phyloP scores from a whole-genome alignment of 1,140 invertebrate species.

The Probaryconus sp. region DNA sequence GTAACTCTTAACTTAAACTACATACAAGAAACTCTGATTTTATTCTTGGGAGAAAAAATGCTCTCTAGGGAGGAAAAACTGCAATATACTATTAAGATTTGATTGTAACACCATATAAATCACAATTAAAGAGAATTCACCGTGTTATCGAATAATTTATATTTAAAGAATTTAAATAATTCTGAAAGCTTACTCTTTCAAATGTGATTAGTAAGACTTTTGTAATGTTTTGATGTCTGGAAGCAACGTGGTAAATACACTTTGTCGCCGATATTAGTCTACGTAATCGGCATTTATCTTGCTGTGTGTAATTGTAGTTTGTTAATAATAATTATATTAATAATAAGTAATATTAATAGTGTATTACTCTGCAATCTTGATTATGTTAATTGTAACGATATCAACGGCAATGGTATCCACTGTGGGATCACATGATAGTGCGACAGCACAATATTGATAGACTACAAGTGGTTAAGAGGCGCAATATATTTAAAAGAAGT shows the following conservation, averaged over 20 bases:
- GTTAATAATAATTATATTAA: conserved; percentile 31
- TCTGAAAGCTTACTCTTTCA: too few species aligned
- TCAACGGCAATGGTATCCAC: conserved; percentile 48
- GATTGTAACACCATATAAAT: too few species aligned
- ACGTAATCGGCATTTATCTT: conserved; percentile 56
- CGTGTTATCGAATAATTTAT: too few species aligned
- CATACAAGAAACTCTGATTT: too few species aligned
- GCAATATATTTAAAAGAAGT: conserved; percentile 31
- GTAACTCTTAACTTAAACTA: too few species aligned
- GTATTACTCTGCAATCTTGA: conserved; percentile 53
- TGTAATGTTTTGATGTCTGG: too few species aligned
- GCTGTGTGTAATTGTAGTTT: conserved; percentile 58
- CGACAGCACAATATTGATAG: conserved; percentile 40
- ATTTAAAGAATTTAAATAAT: conserved; percentile 5
- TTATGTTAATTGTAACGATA: conserved; percentile 40
- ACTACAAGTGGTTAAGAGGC: conserved; percentile 34
- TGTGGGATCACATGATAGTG: conserved; percentile 40
- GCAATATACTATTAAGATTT: too few species aligned
- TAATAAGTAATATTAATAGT: conserved; percentile 29
- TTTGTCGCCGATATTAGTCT: conserved; percentile 51
- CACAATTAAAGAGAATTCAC: too few species aligned
- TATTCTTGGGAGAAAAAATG: too few species aligned
- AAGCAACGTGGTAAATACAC: conserved; percentile 53
- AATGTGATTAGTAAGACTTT: too few species aligned
- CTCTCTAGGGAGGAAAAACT: too few species aligned